Conservation (phyloP, 2,888 invertebrate species). For the Macaria notata region DNA sequence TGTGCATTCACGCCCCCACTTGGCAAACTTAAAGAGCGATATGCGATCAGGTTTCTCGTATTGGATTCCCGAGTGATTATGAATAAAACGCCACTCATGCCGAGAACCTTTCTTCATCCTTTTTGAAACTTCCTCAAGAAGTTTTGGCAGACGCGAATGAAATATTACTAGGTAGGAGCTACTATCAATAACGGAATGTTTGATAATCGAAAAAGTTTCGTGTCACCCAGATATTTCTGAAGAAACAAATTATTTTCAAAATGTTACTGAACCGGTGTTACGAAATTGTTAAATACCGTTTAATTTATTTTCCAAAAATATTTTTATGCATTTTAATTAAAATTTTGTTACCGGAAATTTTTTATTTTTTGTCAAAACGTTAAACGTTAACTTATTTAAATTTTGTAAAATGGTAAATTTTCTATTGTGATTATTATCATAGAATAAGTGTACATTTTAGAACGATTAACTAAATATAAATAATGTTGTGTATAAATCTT, state of each 20-base stretch:
- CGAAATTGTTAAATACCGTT: neutral
- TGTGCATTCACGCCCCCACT: slow-evolving; percentile 35
- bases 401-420: too few species aligned
- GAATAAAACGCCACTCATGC: slow-evolving; percentile 58
- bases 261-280: slow-evolving; percentile 5
- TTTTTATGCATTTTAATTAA: neutral
- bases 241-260: slow-evolving; percentile 30
- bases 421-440: slow-evolving; percentile 57
- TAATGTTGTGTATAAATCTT: slow-evolving; percentile 50
- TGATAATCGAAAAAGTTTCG: slow-evolving; percentile 69
- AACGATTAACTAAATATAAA: slow-evolving; percentile 9
- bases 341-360: neutral
- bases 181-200: slow-evolving; percentile 67
- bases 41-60: slow-evolving; percentile 46
- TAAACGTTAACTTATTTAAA: slow-evolving; percentile 45
- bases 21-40: slow-evolving; percentile 40
- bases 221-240: slow-evolving; percentile 45
- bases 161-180: slow-evolving; percentile 60
- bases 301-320: neutral
- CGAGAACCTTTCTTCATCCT: slow-evolving; percentile 57
- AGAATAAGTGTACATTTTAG: slow-evolving; percentile 43
- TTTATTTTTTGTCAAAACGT: slow-evolving; percentile 38
- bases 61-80: slow-evolving; percentile 52
- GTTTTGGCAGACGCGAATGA: slow-evolving; percentile 61
- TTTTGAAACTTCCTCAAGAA: slow-evolving; percentile 56